Evolutionary conservation across 2,888 invertebrate species (phyloP).

Genomic region (Cosmopolites sordidus): DNA sequence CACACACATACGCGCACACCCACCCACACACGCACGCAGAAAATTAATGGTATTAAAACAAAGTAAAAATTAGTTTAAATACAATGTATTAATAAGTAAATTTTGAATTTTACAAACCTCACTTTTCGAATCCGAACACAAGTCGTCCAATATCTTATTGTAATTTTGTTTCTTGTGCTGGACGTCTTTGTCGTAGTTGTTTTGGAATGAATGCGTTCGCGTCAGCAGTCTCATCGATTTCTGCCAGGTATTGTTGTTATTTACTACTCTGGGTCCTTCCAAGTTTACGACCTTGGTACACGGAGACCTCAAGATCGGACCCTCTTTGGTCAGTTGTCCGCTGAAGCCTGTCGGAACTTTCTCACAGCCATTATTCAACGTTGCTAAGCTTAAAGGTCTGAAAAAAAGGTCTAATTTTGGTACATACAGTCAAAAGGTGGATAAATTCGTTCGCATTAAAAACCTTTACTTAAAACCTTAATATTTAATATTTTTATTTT

Average conservation of each 20-base stretch:
- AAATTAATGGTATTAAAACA: no score
- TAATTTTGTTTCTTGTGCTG: slow-evolving; percentile 58
- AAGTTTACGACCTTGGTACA: slow-evolving; percentile 47
- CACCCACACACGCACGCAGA: no score
- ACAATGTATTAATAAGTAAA: no score
- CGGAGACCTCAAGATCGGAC: slow-evolving; percentile 49
- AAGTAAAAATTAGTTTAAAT: no score
- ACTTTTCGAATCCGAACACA: slow-evolving; percentile 48
- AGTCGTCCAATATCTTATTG: slow-evolving; percentile 55
- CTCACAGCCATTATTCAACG: slow-evolving; percentile 38
- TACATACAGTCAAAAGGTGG: no score
- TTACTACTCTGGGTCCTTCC: slow-evolving; percentile 35
- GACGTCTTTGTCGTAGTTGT: slow-evolving; percentile 65
- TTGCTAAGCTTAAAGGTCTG: slow-evolving; percentile 39
- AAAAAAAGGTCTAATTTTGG: no score
- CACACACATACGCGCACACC: no score
- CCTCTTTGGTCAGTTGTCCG: slow-evolving; percentile 54
- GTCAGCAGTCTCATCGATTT: slow-evolving; percentile 55
- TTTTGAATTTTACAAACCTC: slow-evolving; percentile 16
- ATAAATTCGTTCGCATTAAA: no score
- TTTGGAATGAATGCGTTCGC: slow-evolving; percentile 62
- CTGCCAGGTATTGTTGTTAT: slow-evolving; percentile 48
- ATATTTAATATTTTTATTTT: no score
- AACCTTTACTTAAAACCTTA: no score
- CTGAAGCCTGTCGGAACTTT: slow-evolving; percentile 49